phyloP scores from a whole-genome alignment of 2,113 vertebrate genomes.

The Cephalopterus ornatus region DNA sequence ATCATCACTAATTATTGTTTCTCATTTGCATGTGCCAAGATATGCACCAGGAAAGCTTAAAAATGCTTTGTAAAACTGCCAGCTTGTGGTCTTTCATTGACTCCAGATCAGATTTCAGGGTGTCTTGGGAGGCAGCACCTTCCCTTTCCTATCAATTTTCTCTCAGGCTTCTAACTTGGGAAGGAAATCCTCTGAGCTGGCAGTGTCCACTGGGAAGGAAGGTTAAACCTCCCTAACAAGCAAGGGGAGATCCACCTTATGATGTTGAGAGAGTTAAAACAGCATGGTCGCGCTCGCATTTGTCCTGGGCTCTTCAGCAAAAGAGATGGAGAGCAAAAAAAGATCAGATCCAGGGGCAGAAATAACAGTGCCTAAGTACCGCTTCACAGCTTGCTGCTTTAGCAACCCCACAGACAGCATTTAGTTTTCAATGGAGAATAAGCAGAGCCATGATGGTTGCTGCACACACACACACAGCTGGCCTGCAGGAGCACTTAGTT shows the following conservation, averaged over 20 bases:
- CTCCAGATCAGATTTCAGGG: not conserved
- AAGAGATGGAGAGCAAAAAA: not conserved
- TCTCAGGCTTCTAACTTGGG: not conserved
- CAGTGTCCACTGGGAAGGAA: not conserved
- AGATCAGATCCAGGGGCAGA: not conserved
- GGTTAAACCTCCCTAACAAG: not conserved
- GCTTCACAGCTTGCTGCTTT: fast-evolving
- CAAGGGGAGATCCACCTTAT: fast-evolving
- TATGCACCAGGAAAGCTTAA: not conserved
- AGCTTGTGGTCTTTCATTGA: not conserved
- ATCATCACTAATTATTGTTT: conserved; percentile 15
- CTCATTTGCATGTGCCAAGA: conserved; percentile 3
- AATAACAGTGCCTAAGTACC: not conserved
- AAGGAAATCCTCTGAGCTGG: not conserved
- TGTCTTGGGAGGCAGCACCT: not conserved
- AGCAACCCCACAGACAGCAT: not conserved
- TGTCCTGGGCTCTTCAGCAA: not conserved
- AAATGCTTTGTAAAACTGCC: not conserved
- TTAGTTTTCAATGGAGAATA: not conserved
- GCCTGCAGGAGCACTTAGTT: not conserved
- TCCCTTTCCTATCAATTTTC: not conserved
- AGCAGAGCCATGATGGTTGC: not conserved
- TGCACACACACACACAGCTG: not conserved
- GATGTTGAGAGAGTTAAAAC: not conserved
- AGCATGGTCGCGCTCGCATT: not conserved